phyloP scores from a whole-genome alignment of 1,140 invertebrate genomes.

The Oryctes rhinoceros region DNA sequence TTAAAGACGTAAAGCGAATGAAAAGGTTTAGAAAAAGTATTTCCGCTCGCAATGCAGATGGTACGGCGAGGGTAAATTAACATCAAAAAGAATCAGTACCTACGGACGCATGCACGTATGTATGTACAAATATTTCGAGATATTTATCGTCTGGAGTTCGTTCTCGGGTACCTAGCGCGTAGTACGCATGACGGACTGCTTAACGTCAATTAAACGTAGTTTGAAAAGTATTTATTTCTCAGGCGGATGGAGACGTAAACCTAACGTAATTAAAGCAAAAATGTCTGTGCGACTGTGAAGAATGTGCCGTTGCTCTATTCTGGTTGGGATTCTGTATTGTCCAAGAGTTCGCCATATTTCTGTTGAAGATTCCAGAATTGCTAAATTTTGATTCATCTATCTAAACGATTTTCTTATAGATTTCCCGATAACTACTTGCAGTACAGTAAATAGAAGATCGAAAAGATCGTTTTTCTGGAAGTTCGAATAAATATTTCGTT shows the following conservation, averaged over 20 bases:
- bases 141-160: slow-evolving; percentile 21
- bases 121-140: slow-evolving; percentile 20
- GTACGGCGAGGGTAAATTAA: slow-evolving; percentile 20
- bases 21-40: slow-evolving; percentile 36
- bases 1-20: slow-evolving; percentile 30
- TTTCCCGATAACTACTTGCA: too few relatives aligned
- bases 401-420: too few relatives aligned
- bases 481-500: too few relatives aligned
- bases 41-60: slow-evolving; percentile 31
- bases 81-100: slow-evolving; percentile 29
- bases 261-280: slow-evolving; percentile 7
- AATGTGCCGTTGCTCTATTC: too few relatives aligned
- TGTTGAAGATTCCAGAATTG: too few relatives aligned
- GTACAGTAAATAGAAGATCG: too few relatives aligned
- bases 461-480: too few relatives aligned
- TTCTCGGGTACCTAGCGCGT: neutral
- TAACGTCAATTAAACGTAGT: slow-evolving; percentile 8
- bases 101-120: neutral
- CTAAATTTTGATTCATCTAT: too few relatives aligned
- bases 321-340: too few relatives aligned
- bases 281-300: neutral
- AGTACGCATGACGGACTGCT: neutral
- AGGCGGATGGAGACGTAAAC: neutral
- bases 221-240: neutral
- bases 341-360: too few relatives aligned